phyloP scores from a whole-genome alignment of 2,888 invertebrate species.

The Arrhopalites spinosus region DNA sequence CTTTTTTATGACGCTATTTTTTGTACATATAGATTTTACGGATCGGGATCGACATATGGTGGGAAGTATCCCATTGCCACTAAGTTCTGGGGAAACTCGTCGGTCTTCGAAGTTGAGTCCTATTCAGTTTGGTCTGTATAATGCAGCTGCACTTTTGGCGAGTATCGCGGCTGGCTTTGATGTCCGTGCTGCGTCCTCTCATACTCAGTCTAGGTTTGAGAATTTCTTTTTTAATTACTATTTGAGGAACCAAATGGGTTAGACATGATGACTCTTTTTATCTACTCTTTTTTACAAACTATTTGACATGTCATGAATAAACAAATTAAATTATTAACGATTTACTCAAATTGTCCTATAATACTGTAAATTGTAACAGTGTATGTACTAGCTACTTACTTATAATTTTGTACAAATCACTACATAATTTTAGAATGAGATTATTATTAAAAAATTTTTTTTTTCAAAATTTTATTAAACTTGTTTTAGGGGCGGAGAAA shows the following conservation, averaged over 20 bases:
- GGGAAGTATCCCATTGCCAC: neutral
- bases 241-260: too few species aligned
- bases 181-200: conserved; percentile 66
- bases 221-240: neutral
- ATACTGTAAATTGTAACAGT: too few species aligned
- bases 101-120: conserved; percentile 13
- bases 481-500: conserved; percentile 33
- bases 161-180: conserved; percentile 92
- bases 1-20: neutral
- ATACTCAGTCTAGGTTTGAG: conserved; percentile 33
- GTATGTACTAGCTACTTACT: too few species aligned
- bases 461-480: neutral
- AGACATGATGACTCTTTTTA: too few species aligned
- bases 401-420: too few species aligned
- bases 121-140: conserved; percentile 73
- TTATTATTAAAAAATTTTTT: too few species aligned
- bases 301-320: too few species aligned
- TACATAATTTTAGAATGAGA: too few species aligned
- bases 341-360: too few species aligned
- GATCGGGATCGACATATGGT: conserved; percentile 27
- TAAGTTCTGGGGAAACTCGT: conserved; percentile 16
- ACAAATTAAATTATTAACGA: too few species aligned
- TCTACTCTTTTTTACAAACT: too few species aligned
- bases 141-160: conserved; percentile 88
- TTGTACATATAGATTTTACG: conserved; percentile 40